A percentile compares a stretch with the other conserved stretches of the same genome.
phyloP scores from a whole-genome alignment of 2,797 vertebrate species.

The Gouania willdenowi region DNA sequence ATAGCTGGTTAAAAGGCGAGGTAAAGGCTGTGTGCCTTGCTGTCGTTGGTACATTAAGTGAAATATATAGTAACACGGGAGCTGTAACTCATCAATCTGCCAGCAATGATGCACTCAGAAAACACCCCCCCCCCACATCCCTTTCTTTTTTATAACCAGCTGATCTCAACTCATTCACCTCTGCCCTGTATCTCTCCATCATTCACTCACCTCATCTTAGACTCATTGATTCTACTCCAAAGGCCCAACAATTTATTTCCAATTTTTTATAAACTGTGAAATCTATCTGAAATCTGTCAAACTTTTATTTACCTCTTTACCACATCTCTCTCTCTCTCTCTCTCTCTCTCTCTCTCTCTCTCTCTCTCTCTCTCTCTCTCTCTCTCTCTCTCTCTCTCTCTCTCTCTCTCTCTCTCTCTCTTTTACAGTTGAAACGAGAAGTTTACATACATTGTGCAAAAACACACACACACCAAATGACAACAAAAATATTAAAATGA shows the following conservation, averaged over 20 bases:
- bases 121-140: neutral
- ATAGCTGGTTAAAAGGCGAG: neutral
- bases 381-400: too few species aligned
- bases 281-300: constrained; percentile 39
- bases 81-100: too few species aligned
- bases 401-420: too few species aligned
- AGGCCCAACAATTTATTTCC: constrained; percentile 42
- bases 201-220: constrained; percentile 25
- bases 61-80: too few species aligned
- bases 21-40: neutral
- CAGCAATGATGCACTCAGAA: too few species aligned
- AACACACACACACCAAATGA: too few species aligned
- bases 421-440: too few species aligned
- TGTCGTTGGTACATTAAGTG: constrained; percentile 1
- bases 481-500: too few species aligned
- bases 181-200: constrained; percentile 15
- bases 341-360: too few species aligned
- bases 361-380: too few species aligned
- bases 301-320: constrained; percentile 4
- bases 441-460: too few species aligned
- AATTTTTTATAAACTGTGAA: constrained; percentile 51
- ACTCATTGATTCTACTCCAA: constrained; percentile 39
- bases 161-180: constrained; percentile 34
- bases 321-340: too few species aligned
- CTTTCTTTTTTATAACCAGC: constrained; percentile 19